Evolutionary conservation across 2,888 invertebrate species (phyloP), one percentile per base, ranked within the genome.

Genomic region (Sinohyriopsis cumingii): DNA sequence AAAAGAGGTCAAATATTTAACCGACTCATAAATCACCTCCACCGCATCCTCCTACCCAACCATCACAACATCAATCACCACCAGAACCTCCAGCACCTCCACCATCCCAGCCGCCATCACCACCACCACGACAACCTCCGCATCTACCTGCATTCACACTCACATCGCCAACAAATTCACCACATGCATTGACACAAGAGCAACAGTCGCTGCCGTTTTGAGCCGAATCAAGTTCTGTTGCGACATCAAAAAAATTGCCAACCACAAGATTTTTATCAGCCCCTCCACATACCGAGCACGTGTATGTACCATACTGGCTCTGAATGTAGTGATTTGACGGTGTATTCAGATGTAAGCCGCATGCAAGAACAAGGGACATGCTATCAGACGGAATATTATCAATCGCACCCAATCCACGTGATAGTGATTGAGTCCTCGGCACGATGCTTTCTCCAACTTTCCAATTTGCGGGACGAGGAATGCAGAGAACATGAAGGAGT

Each of bases 401-500:
- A 6, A 77, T 69, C 9, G 60, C 53, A 22, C 66, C 71, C 6
- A 69, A 55, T 4, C 78, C 76, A 25, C 71, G 65, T 15, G 55
- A 45, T 45, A 3, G 45, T 55, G 63, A 72, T 45, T 67, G 63
- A 18, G 59, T 53, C 9, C n/a, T 33, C 2, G 69, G 60, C 65
- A 68, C 66, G 5, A 75, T 70, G 56, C 63, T 70, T 20, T 63
- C 63, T 15, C 77, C 70, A 18, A 64, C 64, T 22, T 67, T 78
- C 76, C 76, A 76, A 24, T 55, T 68, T 9, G 64, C 72, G 5
- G 72, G 67, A 63, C 91, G 88, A 1, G 91, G 91, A 78, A 91
- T 90, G 78, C 91, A 91, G n/a, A 91, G 86, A 15, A 91, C 91
- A 75, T 91, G 91, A 22, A 91, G 85, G 12, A 91, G 85, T 22